phyloP scores from a whole-genome alignment of 2,113 vertebrate species.

The Diadophis punctatus region DNA sequence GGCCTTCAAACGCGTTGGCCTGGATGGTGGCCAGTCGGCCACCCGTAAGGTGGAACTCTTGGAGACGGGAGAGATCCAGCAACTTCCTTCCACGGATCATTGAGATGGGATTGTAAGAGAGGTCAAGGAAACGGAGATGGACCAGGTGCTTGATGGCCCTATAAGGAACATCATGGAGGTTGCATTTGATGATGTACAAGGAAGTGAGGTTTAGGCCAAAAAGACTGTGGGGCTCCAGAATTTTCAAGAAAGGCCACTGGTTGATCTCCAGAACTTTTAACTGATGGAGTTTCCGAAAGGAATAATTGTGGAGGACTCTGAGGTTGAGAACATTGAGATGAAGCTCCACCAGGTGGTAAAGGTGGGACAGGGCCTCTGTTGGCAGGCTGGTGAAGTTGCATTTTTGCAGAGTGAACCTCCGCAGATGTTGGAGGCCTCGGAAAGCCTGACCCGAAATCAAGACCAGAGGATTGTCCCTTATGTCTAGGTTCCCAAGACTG shows the following conservation, averaged over 20 bases:
- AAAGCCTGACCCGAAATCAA: constrained; percentile 84
- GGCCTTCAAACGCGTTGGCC: constrained; percentile 77
- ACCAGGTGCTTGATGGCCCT: constrained; percentile 75
- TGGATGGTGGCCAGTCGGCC: constrained; percentile 77
- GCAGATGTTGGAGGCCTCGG: constrained; percentile 69
- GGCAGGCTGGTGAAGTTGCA: constrained; percentile 84
- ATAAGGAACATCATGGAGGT: constrained; percentile 78
- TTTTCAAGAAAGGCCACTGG: constrained; percentile 76
- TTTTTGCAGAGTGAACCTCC: constrained; percentile 77
- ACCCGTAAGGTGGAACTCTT: constrained; percentile 81
- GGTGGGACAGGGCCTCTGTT: constrained; percentile 75
- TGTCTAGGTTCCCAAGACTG: constrained; percentile 72
- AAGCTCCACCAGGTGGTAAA: constrained; percentile 70
- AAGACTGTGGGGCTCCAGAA: constrained; percentile 75
- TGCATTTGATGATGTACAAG: constrained; percentile 78
- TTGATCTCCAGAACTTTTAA: constrained; percentile 75
- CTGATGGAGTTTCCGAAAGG: constrained; percentile 71
- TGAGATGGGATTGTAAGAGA: constrained; percentile 86
- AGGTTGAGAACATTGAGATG: constrained; percentile 74
- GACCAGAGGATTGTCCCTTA: constrained; percentile 78
- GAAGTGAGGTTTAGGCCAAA: constrained; percentile 80
- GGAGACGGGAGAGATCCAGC: constrained; percentile 74
- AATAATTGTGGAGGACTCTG: constrained; percentile 70
- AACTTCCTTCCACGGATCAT: constrained; percentile 71
- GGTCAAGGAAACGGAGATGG: constrained; percentile 78